A percentile compares a stretch with the other conserved stretches of the same genome.
phyloP scores from a whole-genome alignment of 2,113 vertebrate genomes.

The Petrocephalus zakoni region DNA sequence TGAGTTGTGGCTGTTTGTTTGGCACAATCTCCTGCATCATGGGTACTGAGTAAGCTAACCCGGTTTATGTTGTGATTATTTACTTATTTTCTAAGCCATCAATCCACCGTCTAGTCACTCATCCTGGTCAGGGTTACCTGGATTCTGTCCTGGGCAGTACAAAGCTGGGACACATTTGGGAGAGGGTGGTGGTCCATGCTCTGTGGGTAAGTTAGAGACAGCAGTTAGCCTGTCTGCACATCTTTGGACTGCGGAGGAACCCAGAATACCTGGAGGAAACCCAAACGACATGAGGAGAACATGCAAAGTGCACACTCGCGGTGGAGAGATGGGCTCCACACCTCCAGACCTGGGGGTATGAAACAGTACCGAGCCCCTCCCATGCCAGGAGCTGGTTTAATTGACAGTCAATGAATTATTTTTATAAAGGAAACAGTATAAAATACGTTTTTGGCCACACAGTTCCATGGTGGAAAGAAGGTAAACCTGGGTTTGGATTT shows the following conservation, averaged over 20 bases:
- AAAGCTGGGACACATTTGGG: not conserved
- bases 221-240: not conserved
- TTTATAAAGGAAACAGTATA: not conserved
- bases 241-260: not conserved
- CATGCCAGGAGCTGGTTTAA: not conserved
- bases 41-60: not conserved
- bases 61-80: not conserved
- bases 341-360: not conserved
- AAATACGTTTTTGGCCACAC: not conserved
- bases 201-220: not conserved
- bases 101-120: not conserved
- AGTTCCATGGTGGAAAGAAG: not conserved
- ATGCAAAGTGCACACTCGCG: not conserved
- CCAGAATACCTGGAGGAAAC: too few species aligned
- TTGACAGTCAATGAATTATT: not conserved
- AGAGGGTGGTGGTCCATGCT: not conserved
- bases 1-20: not conserved
- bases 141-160: not conserved
- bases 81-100: not conserved
- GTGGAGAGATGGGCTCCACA: not conserved
- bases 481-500: not conserved
- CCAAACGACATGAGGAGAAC: too few species aligned
- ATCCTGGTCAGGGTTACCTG: not conserved
- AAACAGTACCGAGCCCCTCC: too few species aligned
- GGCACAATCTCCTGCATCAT: not conserved